phyloP scores from a whole-genome alignment of 1,140 invertebrate genomes.

The Drosophila pseudoobscura region DNA sequence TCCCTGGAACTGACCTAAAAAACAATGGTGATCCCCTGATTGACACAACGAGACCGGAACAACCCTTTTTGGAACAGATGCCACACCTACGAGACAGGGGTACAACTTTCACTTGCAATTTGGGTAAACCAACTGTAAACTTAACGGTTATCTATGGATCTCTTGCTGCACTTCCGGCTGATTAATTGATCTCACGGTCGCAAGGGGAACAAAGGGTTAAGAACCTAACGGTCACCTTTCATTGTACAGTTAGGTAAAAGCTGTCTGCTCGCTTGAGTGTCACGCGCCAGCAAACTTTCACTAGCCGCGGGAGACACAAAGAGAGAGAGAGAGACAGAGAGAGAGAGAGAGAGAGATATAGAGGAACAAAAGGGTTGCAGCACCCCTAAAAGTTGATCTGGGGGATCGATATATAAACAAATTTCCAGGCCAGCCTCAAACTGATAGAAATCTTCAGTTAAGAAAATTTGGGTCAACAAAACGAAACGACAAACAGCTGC shows the following conservation, averaged over 20 bases:
- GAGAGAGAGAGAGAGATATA: too few relatives aligned
- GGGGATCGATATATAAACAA: constrained; percentile 12
- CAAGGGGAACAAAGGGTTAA: background rate
- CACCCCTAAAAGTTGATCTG: background rate
- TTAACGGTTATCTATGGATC: too few relatives aligned
- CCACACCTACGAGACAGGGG: too few relatives aligned
- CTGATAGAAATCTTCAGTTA: constrained; percentile 58
- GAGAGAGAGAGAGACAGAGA: background rate
- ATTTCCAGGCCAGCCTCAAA: constrained; percentile 1
- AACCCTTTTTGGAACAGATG: too few relatives aligned
- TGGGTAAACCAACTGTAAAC: too few relatives aligned
- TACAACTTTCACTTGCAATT: too few relatives aligned
- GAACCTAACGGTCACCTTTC: constrained; percentile 31
- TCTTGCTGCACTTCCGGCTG: constrained; percentile 10
- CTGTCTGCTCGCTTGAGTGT: constrained; percentile 7
- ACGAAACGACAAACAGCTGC: constrained; percentile 43
- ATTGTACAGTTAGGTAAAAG: constrained; percentile 31
- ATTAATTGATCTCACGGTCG: constrained; percentile 5
- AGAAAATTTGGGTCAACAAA: constrained; percentile 54
- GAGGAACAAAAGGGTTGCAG: constrained; percentile 24
- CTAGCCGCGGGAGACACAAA: background rate
- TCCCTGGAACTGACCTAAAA: too few relatives aligned
- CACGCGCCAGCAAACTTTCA: constrained; percentile 40
- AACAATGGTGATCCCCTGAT: too few relatives aligned
- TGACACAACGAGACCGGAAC: too few relatives aligned